Evolutionary conservation across 2,113 vertebrate species (phyloP).

Genomic region (Myotis lucifugus): DNA sequence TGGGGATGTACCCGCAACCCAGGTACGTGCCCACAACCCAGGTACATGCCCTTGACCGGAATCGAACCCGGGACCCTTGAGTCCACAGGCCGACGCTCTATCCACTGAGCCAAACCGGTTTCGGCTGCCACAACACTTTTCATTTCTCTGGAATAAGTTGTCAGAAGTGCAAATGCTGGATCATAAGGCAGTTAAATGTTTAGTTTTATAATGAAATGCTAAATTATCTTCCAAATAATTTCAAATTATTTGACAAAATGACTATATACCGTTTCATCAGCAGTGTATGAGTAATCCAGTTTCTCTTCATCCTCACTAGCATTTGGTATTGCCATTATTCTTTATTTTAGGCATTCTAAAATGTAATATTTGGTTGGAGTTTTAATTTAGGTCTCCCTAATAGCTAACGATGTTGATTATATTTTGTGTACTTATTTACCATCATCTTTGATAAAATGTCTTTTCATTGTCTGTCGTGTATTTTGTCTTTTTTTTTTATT

Average conservation of each 20-base stretch:
- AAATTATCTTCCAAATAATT: neutral
- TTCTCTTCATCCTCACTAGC: neutral
- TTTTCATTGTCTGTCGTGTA: neutral
- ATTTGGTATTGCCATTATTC: neutral
- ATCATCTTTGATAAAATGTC: neutral
- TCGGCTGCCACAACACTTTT: neutral
- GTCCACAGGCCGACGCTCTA: too few species aligned
- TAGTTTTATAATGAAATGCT: neutral
- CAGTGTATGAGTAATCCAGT: neutral
- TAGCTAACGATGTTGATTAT: neutral
- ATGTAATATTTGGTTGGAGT: neutral
- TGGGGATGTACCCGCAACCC: too few species aligned
- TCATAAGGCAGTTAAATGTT: neutral
- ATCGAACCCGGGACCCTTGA: too few species aligned
- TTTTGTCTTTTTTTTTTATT: neutral
- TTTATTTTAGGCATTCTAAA: neutral
- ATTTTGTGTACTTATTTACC: neutral
- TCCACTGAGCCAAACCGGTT: too few species aligned
- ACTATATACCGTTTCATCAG: rapidly evolving
- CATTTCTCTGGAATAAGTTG: neutral
- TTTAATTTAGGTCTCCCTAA: neutral
- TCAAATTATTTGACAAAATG: neutral
- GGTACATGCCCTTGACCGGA: too few species aligned
- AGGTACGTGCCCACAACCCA: too few species aligned
- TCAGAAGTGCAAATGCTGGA: neutral